Percentiles rank a stretch among this genome's conserved stretches.
phyloP scores from a whole-genome alignment of 1,140 invertebrate species.

The Eciton burchellii region DNA sequence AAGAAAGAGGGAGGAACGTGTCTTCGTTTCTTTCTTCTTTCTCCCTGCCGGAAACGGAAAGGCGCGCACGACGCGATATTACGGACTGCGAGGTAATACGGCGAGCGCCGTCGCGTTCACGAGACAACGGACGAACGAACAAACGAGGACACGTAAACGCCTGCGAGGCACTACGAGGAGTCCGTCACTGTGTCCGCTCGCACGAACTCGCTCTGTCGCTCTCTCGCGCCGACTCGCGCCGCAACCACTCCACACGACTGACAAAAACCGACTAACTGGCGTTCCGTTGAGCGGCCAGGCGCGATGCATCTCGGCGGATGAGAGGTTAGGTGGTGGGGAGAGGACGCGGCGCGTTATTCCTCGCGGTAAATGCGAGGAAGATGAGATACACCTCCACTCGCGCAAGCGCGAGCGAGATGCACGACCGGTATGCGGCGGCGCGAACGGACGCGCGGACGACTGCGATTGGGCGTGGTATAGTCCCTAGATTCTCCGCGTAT shows the following conservation, averaged over 20 bases:
- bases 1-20: slow-evolving; percentile 20
- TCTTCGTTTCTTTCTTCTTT: neutral
- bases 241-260: slow-evolving; percentile 56
- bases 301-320: slow-evolving; percentile 47
- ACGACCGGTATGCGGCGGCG: slow-evolving; percentile 28
- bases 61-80: slow-evolving; percentile 8
- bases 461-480: slow-evolving; percentile 73
- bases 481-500: slow-evolving; percentile 58
- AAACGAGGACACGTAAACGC: slow-evolving; percentile 13
- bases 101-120: neutral
- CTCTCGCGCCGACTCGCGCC: slow-evolving; percentile 45
- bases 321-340: slow-evolving; percentile 50
- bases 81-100: no score
- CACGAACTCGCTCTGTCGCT: slow-evolving; percentile 56
- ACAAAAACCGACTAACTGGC: slow-evolving; percentile 74
- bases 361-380: slow-evolving; percentile 25
- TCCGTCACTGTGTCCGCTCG: slow-evolving; percentile 54
- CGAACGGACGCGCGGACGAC: slow-evolving; percentile 56
- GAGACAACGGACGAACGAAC: neutral
- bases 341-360: slow-evolving; percentile 21
- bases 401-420: slow-evolving; percentile 16
- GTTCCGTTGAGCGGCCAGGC: slow-evolving; percentile 43
- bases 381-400: slow-evolving; percentile 12
- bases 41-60: neutral
- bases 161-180: neutral